These are phyloP conservation scores for Botrylloides violaceus DNA, from an alignment of 23 tunicate genomes.

Conservation along the genomic window DNA sequence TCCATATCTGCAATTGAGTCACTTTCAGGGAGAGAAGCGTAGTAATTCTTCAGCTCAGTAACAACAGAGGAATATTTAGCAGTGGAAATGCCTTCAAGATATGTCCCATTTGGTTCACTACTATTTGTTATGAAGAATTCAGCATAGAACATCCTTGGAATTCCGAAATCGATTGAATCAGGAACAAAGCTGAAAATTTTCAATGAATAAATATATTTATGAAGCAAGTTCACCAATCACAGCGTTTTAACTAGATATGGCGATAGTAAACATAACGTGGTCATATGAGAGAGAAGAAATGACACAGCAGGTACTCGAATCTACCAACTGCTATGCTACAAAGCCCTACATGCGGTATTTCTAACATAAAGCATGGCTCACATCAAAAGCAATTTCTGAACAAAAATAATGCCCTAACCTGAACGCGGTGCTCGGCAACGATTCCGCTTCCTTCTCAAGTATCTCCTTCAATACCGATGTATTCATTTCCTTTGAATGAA, in stretches of 20 bases:
- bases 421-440: background rate
- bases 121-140: background rate
- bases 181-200: background rate
- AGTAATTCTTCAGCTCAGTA: background rate
- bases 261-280: too few species aligned
- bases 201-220: too few species aligned
- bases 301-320: too few species aligned
- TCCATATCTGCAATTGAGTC: background rate
- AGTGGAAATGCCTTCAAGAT: background rate
- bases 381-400: too few species aligned
- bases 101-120: background rate
- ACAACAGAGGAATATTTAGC: background rate
- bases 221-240: too few species aligned
- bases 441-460: background rate
- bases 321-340: too few species aligned
- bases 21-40: background rate
- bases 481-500: background rate
- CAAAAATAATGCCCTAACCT: too few species aligned
- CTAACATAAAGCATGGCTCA: too few species aligned
- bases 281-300: too few species aligned
- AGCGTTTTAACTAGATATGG: too few species aligned
- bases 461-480: background rate
- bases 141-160: background rate
- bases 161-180: background rate
- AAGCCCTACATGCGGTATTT: too few species aligned